Conservation (phyloP, 2,113 vertebrate genomes). For the Myotis yumanensis region DNA sequence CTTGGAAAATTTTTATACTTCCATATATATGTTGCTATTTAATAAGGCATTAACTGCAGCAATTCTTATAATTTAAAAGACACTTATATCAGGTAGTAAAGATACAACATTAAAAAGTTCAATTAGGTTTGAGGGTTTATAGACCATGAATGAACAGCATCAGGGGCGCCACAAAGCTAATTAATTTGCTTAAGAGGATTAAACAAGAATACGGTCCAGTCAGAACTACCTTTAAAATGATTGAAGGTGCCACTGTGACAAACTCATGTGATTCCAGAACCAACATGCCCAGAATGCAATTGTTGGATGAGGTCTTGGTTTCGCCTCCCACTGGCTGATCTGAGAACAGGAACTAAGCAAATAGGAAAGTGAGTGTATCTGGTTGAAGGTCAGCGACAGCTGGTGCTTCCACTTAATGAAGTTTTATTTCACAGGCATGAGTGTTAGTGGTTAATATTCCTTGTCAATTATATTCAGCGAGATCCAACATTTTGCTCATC, state of each 20-base stretch:
- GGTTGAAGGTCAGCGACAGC: rapidly evolving
- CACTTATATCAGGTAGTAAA: conserved; percentile 72
- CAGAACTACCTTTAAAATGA: conserved; percentile 52
- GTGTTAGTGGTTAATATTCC: background rate
- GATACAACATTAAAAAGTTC: conserved; percentile 73
- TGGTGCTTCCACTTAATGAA: rapidly evolving
- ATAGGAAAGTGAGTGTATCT: background rate
- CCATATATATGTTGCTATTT: conserved; percentile 44
- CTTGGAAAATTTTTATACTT: conserved; percentile 40
- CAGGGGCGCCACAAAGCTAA: conserved; percentile 61
- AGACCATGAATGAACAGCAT: conserved; percentile 58
- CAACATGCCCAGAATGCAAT: background rate
- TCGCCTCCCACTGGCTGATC: rapidly evolving
- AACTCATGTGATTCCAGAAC: background rate
- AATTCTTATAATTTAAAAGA: conserved; percentile 74
- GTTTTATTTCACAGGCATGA: background rate
- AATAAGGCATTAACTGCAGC: conserved; percentile 62
- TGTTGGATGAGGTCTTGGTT: background rate
- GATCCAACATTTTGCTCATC: rapidly evolving
- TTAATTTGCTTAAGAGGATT: conserved; percentile 76
- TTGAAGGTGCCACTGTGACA: background rate
- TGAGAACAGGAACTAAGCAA: background rate
- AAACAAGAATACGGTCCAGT: conserved; percentile 67
- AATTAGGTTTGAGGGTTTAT: conserved; percentile 72
- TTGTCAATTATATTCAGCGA: rapidly evolving